Evolutionary conservation across 2,797 vertebrate genomes (phyloP), one percentile per base, ranked within the genome.

Genomic region (Cirrhinus molitorella): DNA sequence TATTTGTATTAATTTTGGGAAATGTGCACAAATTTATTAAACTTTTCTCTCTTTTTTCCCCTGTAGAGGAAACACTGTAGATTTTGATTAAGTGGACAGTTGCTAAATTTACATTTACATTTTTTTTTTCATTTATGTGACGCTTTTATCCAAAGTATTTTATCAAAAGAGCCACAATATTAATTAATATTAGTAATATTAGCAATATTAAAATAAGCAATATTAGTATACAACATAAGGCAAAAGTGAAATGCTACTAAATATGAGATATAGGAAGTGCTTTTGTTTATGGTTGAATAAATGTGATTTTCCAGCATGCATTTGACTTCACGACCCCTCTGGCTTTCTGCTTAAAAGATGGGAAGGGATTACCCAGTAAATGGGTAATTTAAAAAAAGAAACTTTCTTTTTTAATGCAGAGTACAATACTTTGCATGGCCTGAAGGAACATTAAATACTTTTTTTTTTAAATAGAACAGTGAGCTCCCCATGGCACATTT

Each of bases 401-500:
- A 67, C 47, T 53, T 55, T 40, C 74, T 68, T 76, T 66, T 85
- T 67, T 40, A 28, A 71, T 80, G 66, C 53, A 31, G 34, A 72
- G 70, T 72, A 51, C 28, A 34, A 40, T 81, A 34, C 53, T 61
- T 81, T 45, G 23, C 53, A 47, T 72, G 40, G 53, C 70, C 55
- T 73, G 45, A 40, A 73, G 80, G 70, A 37, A 49, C 28, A 45
- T 53, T 79, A 34, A 85, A 82, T 82, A 37, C 37, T 68, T 85
- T 80, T 68, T 85, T 80, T 85, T 80, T 43, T 53, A 77, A 78
- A 82, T 23, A 70, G 79, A 81, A 40, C 23, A 65, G 17, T 43
- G 37, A 17, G 55, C 45, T 71, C 25, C 47, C 53, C 21, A 63
- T 47, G 59, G 43, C 8, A 1, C 47, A 49, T 59, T 81, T 68